These are phyloP conservation scores for Leptopilina drosophilae DNA, from an alignment of 2,888 invertebrate genomes.

Conservation along the genomic window DNA sequence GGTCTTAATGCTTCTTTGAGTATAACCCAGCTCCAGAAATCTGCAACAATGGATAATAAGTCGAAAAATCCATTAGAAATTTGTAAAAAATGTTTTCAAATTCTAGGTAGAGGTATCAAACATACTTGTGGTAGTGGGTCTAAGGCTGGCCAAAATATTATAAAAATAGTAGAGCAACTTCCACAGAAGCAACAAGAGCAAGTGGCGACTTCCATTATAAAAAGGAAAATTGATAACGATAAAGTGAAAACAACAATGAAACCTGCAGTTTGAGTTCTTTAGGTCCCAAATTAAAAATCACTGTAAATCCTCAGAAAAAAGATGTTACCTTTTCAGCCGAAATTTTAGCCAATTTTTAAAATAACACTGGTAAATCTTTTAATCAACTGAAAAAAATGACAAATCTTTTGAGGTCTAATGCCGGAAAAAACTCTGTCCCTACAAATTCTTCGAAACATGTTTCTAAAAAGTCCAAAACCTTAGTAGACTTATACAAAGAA, in stretches of 20 bases:
- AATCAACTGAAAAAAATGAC: neutral
- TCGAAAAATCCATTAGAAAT: no score
- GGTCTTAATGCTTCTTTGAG: neutral
- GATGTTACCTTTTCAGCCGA: no score
- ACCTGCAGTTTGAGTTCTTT: neutral
- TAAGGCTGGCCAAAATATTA: neutral
- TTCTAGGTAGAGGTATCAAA: conserved; percentile 13
- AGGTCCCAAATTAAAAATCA: neutral
- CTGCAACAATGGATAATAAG: no score
- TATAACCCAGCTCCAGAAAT: neutral
- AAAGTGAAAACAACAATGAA: neutral
- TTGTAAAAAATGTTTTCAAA: no score
- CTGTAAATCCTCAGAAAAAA: no score
- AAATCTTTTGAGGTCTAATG: neutral
- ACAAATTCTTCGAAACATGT: neutral
- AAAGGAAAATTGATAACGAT: conserved; percentile 8
- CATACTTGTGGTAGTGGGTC: neutral
- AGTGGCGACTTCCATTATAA: conserved; percentile 9
- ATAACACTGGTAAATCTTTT: neutral
- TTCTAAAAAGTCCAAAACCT: conserved; percentile 1
- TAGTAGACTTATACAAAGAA: neutral
- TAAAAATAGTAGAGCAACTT: conserved; percentile 20
- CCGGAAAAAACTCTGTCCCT: neutral
- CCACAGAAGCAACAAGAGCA: conserved; percentile 13
- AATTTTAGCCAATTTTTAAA: no score